Evolutionary conservation across 2,797 vertebrate species (phyloP).

Genomic region (Phoebastria nigripes): DNA sequence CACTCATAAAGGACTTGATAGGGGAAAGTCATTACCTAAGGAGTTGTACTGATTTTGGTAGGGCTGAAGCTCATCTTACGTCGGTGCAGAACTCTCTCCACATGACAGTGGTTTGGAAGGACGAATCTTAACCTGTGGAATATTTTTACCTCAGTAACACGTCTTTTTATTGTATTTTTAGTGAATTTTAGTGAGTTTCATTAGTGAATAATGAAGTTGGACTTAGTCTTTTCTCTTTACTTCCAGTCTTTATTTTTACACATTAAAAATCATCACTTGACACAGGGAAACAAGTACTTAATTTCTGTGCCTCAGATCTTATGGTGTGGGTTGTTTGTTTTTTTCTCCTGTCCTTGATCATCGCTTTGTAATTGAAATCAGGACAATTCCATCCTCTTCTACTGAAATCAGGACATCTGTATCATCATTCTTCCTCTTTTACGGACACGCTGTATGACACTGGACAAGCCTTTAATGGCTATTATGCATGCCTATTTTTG

Average conservation of each 20-base stretch:
- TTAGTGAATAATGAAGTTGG: background rate
- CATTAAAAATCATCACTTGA: background rate
- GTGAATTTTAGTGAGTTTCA: background rate
- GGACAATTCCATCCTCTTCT: background rate
- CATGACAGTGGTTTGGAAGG: background rate
- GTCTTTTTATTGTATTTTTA: background rate
- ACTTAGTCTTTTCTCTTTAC: background rate
- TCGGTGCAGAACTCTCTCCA: background rate
- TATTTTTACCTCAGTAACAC: background rate
- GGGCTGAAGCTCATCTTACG: background rate
- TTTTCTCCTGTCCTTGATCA: background rate
- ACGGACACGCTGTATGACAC: too few species aligned
- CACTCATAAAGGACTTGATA: background rate
- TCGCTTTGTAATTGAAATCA: background rate
- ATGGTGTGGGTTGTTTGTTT: background rate
- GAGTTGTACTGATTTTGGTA: background rate
- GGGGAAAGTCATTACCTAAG: background rate
- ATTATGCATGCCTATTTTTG: background rate
- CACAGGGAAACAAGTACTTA: background rate
- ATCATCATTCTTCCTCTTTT: background rate
- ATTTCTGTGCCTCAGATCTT: background rate
- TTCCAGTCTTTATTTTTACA: background rate
- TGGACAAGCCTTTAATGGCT: background rate
- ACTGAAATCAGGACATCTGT: background rate
- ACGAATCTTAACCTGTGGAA: background rate